Base-by-base conservation (phyloP, 2,113 vertebrate species). In the Aphyosemion australe region DNA sequence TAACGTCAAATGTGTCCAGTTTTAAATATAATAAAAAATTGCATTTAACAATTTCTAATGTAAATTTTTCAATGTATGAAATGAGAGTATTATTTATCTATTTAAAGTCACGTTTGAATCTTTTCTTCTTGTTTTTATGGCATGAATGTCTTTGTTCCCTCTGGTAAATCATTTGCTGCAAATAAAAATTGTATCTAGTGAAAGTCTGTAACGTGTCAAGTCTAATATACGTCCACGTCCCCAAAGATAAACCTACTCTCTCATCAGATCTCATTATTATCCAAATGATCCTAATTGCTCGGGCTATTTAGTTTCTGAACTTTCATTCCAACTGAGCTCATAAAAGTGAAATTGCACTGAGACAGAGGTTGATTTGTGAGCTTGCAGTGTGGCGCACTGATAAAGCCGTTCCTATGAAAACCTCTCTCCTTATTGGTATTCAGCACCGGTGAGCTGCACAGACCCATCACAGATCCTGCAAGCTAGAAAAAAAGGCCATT, bases 381-480 rank as follows among this genome's bases (percentile, higher is more conserved):
- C 61, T 75, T n/a, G 56, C 51, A 71, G 56, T 50, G 32, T 12
- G 47, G 47, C 51, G 62, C 74, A 67, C 74, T 71, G 82, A 81
- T 83, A 61, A 64, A 77, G 68, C 43, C 65, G 65, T 85, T 79
- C 74, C 65, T 73, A 61, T 57, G 52, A 74, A 82, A 84, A 72
- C 79, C 20, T 47, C 66, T 61, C 51, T 43, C n/a, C 76, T 83
- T 74, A 80, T 89, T 88, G 73, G 80, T 84, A 90, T 87, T 87
- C 83, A 65, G 75, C 69, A 78, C 73, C 72, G 76, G 80, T 65
- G 74, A 53, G 58, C 48, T 69, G 42, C 72, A 77, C 68, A 70
- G 54, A 68, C 49, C 59, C 64, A 54, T 76, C 70, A 31, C 47
- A 57, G 62, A 78, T 65, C 69, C 76, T 61, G 57, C 53, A n/a